Evolutionary conservation across 1,140 invertebrate genomes (phyloP).

Genomic region (Drosophila ambigua): DNA sequence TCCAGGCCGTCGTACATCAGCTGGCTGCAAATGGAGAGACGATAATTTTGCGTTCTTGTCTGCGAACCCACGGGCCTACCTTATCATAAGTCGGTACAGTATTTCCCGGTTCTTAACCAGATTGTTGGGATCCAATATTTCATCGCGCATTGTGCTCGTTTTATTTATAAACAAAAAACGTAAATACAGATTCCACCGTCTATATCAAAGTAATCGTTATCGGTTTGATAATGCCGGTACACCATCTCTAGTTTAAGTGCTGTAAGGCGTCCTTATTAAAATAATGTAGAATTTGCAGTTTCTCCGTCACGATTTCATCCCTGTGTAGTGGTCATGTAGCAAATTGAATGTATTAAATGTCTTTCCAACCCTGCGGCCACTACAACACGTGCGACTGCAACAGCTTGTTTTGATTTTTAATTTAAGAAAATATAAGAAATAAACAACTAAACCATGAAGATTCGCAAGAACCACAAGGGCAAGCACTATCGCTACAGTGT

Average conservation of each 20-base stretch:
- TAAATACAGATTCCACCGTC: too few species aligned
- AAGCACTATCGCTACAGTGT: constrained; percentile 88
- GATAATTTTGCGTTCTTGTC: background rate
- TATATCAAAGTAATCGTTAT: constrained; percentile 4
- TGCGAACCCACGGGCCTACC: constrained; percentile 84
- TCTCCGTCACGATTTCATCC: too few species aligned
- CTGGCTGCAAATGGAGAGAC: constrained; percentile 88
- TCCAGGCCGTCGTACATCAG: constrained; percentile 97
- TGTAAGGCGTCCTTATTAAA: background rate
- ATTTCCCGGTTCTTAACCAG: constrained; percentile 92
- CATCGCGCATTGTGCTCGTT: constrained; percentile 85
- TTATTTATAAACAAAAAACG: constrained; percentile 33
- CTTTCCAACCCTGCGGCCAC: background rate
- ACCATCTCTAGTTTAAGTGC: constrained; percentile 12
- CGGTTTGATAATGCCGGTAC: constrained; percentile 6
- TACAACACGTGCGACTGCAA: constrained; percentile 62
- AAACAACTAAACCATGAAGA: constrained; percentile 85
- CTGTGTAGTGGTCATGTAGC: too few species aligned
- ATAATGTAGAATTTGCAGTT: too few species aligned
- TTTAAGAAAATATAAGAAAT: background rate
- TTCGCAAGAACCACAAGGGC: constrained; percentile 84
- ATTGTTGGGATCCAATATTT: constrained; percentile 89
- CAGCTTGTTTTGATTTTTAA: constrained; percentile 59
- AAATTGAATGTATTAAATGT: background rate
- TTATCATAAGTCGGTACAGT: constrained; percentile 94